phyloP scores from a whole-genome alignment of 2,797 vertebrate genomes.

The Gymnocypris eckloni region DNA sequence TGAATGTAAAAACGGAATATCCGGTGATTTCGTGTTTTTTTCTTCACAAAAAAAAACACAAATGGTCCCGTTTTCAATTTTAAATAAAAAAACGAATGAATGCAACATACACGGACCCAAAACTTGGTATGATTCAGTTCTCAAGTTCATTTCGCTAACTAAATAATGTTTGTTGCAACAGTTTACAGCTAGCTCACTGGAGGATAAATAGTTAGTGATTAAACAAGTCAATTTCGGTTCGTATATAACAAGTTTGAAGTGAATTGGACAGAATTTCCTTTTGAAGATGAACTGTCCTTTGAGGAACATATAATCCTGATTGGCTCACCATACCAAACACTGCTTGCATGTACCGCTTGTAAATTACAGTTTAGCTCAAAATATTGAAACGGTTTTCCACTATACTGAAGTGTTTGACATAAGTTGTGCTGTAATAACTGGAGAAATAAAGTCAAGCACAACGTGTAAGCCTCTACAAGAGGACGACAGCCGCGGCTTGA shows the following conservation, averaged over 20 bases:
- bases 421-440: slow-evolving; percentile 5
- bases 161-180: neutral
- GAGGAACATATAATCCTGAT: neutral
- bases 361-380: slow-evolving; percentile 14
- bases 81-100: too few species aligned
- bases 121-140: neutral
- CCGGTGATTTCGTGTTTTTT: too few species aligned
- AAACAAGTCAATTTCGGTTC: neutral
- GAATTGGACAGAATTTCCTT: neutral
- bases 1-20: too few species aligned
- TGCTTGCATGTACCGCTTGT: neutral
- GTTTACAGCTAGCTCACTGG: neutral
- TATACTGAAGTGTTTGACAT: neutral
- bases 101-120: too few species aligned
- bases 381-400: slow-evolving; percentile 1
- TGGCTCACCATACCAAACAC: neutral
- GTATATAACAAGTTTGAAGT: neutral
- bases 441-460: slow-evolving; percentile 26
- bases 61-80: too few species aligned
- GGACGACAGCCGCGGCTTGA: slow-evolving; percentile 19
- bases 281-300: neutral
- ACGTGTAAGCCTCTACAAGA: neutral
- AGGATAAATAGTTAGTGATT: neutral
- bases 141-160: neutral
- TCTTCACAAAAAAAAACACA: too few species aligned